Base-by-base conservation (phyloP, 2,888 invertebrate species). In the Lamproptera curius region DNA sequence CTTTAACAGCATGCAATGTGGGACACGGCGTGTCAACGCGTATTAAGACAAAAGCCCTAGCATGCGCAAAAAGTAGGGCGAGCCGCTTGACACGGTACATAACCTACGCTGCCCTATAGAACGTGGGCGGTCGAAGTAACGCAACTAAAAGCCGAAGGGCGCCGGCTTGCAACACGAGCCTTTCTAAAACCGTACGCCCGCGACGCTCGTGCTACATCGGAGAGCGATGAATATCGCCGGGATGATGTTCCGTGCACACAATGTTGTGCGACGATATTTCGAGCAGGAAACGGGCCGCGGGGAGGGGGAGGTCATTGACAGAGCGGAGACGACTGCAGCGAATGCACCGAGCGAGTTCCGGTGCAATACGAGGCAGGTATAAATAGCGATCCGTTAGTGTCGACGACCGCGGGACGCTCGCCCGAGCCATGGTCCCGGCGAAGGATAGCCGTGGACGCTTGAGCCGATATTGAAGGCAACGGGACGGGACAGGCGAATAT, bases 341-440 rank as follows among this genome's bases (percentile, higher is more conserved):
- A 81, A 67, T 85, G 86, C 85, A 85, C 74, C 73, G 75, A 76
- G 76, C 77, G 73, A 77, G 84, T 86, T 85, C 86, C 86, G 86
- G 85, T 85, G 85, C 83, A 83, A 76, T 78, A 78, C 81, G 74
- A 67, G 71, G 73, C 85, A 85, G 85, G 86, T 87, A 87, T 85
- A 85, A 85, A 87, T 87, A 87, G 86, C 81, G 76, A 73, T 73
- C 86, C 86, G 86, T 86, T 87, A 86, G 85, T 83, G 86, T 86
- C 86, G 85, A 84, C 83, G 86, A 86, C 86, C 86, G 84, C 73
- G 69, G 65, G 62, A 66, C 67, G 66, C 60, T 59, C 64, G 58
- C n/a, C 63, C 67, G 65, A 70, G 70, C 76, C 70, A 70, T 62
- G 66, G 65, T 33, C 60, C 63, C 68, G 62, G 62, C 59, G 51